phyloP scores from a whole-genome alignment of 1,140 invertebrate species.

The Periplaneta americana region DNA sequence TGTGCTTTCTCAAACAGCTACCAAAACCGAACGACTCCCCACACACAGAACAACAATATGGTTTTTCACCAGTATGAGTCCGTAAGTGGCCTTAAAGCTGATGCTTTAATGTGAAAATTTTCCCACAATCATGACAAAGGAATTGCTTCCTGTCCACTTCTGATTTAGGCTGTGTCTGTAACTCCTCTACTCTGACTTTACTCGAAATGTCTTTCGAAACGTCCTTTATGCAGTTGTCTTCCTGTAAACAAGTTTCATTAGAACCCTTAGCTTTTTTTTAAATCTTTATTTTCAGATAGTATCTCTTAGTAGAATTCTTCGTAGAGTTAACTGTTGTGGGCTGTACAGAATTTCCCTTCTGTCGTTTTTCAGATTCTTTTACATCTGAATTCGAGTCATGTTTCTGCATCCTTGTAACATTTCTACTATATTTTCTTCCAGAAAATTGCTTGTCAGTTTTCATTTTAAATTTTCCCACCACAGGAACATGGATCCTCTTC shows the following conservation, averaged over 20 bases:
- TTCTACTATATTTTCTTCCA: background rate
- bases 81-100: background rate
- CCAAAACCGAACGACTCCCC: conserved; percentile 21
- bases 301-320: background rate
- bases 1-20: conserved; percentile 33
- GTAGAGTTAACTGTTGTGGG: background rate
- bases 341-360: background rate
- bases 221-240: background rate
- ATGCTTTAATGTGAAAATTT: conserved; percentile 37
- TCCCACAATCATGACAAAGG: conserved; percentile 50
- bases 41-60: conserved; percentile 32
- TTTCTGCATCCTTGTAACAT: background rate
- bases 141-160: conserved; percentile 69
- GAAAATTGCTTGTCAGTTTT: background rate
- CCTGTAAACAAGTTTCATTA: background rate
- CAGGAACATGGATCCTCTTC: background rate
- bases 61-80: background rate
- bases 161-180: conserved; percentile 23
- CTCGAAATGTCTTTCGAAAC: background rate
- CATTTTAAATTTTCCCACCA: background rate
- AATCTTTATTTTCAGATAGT: background rate
- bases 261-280: background rate
- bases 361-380: background rate
- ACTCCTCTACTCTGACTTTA: background rate
- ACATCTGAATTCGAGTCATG: background rate